Percentiles rank a stretch among this genome's conserved stretches.
Evolutionary conservation across 1,140 invertebrate genomes (phyloP).

Genomic region (Drosophila carrolli): DNA sequence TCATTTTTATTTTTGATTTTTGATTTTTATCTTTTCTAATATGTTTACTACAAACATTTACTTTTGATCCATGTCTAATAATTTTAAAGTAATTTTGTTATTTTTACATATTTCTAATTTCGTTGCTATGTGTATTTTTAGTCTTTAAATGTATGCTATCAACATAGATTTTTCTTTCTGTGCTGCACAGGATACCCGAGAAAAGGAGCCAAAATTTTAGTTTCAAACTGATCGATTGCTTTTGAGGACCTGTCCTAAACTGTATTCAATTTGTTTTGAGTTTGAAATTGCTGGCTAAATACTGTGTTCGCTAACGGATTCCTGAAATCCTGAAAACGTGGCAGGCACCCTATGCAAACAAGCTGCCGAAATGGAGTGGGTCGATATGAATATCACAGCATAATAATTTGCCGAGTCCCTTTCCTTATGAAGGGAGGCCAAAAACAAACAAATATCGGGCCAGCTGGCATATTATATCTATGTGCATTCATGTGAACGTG

Average conservation of each 20-base stretch:
- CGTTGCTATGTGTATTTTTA: not conserved
- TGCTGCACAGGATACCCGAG: not conserved
- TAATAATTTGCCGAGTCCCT: conserved; percentile 68
- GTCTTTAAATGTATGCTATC: not conserved
- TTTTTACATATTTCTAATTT: not conserved
- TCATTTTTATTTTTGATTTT: too few species aligned
- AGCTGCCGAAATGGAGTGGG: conserved; percentile 22
- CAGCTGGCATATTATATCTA: conserved; percentile 47
- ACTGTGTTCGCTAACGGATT: conserved; percentile 9
- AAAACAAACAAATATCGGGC: conserved; percentile 49
- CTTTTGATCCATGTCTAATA: too few species aligned
- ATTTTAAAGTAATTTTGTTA: too few species aligned
- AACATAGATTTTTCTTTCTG: too few species aligned
- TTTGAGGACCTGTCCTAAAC: not conserved
- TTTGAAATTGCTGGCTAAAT: conserved; percentile 9
- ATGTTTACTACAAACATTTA: too few species aligned
- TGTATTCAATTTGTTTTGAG: conserved; percentile 3
- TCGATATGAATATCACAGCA: conserved; percentile 63
- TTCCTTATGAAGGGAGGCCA: conserved; percentile 21
- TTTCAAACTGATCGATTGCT: conserved; percentile 45
- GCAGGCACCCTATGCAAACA: conserved; percentile 35
- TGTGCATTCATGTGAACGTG: conserved; percentile 28
- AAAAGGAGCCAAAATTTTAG: not conserved
- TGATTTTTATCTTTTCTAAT: too few species aligned
- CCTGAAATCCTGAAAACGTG: conserved; percentile 42